These are phyloP conservation scores for Euura lappo DNA, from an alignment of 1,140 invertebrate genomes.

Conservation along the genomic window DNA sequence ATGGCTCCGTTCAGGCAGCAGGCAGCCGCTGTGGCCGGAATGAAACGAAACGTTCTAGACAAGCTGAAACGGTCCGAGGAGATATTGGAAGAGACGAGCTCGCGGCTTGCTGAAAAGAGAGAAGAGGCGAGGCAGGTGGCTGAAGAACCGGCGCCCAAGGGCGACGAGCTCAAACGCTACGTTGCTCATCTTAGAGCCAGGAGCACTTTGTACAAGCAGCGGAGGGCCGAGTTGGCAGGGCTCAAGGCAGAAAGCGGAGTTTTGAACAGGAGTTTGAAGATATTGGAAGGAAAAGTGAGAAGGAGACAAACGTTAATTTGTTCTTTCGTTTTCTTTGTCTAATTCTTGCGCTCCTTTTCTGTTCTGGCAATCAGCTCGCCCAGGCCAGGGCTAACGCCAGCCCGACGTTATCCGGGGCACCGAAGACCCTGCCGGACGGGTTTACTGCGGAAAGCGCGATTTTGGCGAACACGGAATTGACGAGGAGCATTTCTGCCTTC, in stretches of 20 bases:
- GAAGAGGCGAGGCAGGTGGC: conserved; percentile 58
- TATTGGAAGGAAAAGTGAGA: conserved; percentile 52
- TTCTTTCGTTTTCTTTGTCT: conserved; percentile 14
- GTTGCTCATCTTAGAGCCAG: conserved; percentile 79
- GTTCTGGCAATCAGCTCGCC: conserved; percentile 31
- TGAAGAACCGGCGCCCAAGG: conserved; percentile 70
- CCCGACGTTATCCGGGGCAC: conserved; percentile 60
- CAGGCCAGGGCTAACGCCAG: conserved; percentile 54
- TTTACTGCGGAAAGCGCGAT: conserved; percentile 65
- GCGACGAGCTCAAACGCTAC: conserved; percentile 85
- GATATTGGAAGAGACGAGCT: conserved; percentile 66
- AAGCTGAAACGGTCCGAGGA: conserved; percentile 70
- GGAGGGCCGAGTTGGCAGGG: conserved; percentile 74
- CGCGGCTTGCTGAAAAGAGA: conserved; percentile 59
- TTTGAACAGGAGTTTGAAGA: conserved; percentile 68
- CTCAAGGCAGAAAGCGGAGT: conserved; percentile 74
- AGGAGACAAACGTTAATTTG: conserved; percentile 3
- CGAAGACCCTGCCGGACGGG: conserved; percentile 65
- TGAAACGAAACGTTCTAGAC: conserved; percentile 77
- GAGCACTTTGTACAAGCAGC: conserved; percentile 81
- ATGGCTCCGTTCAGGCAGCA: conserved; percentile 84
- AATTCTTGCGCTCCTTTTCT: conserved; percentile 2
- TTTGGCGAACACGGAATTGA: conserved; percentile 64
- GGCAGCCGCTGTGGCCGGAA: conserved; percentile 77
- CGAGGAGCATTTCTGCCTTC: conserved; percentile 62